These are phyloP conservation scores for Sphenopsis melanotis DNA, from an alignment of 2,797 vertebrate genomes.

Conservation along the genomic window DNA sequence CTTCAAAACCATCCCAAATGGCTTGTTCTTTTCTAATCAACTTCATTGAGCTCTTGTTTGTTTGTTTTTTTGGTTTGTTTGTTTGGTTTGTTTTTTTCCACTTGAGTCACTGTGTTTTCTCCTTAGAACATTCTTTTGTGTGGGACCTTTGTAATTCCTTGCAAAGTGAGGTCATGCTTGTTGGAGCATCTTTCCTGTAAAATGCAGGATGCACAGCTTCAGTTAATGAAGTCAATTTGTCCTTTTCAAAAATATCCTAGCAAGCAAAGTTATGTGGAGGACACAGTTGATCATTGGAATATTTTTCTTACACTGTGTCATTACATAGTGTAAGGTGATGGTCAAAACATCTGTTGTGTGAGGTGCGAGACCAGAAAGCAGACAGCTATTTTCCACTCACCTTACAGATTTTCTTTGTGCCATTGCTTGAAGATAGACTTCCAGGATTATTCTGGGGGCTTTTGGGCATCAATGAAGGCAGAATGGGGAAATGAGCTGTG, in stretches of 20 bases:
- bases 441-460: not conserved
- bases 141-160: not conserved
- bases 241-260: not conserved
- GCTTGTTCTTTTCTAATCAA: not conserved
- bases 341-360: not conserved
- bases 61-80: not conserved
- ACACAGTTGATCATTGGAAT: not conserved
- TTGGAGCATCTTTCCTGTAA: not conserved
- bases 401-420: not conserved
- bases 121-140: not conserved
- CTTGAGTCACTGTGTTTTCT: not conserved
- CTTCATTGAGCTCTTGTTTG: not conserved
- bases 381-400: not conserved
- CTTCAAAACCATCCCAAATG: not conserved
- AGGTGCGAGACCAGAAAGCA: not conserved
- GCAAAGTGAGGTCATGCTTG: not conserved
- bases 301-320: not conserved
- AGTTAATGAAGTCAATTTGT: constrained; percentile 10
- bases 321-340: not conserved
- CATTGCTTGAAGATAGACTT: not conserved
- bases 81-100: not conserved
- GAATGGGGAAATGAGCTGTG: not conserved
- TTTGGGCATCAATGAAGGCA: not conserved
- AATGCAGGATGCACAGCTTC: not conserved
- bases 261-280: not conserved